Evolutionary conservation across 2,888 invertebrate species (phyloP).

Genomic region (Agrotis exclamationis): DNA sequence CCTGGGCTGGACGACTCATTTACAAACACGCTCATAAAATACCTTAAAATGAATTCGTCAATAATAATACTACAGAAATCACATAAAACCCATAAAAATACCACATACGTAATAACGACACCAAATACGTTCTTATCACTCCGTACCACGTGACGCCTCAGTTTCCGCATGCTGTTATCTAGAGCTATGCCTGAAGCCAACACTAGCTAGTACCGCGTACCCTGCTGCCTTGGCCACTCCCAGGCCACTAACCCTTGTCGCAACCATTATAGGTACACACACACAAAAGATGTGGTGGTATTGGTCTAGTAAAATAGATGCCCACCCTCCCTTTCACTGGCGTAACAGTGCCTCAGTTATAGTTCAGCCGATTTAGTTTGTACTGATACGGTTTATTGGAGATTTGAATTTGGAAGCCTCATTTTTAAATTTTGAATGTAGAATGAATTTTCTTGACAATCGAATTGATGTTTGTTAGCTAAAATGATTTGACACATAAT

Average conservation of each 20-base stretch:
- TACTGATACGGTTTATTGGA: conserved; percentile 42
- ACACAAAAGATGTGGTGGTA: conserved; percentile 68
- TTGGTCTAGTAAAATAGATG: conserved; percentile 86
- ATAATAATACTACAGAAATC: not conserved
- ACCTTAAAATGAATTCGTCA: no score
- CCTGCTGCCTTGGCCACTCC: conserved; percentile 84
- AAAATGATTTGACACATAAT: no score
- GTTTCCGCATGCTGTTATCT: conserved; percentile 63
- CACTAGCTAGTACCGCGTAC: conserved; percentile 73
- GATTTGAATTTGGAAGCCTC: not conserved
- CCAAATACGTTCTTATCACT: conserved; percentile 27
- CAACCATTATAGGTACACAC: conserved; percentile 72
- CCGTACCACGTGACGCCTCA: conserved; percentile 27
- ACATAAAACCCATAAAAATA: not conserved
- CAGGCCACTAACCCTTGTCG: conserved; percentile 86
- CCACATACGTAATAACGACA: not conserved
- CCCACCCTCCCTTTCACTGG: conserved; percentile 89
- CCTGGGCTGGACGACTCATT: no score
- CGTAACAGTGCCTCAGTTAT: conserved; percentile 81
- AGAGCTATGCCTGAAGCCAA: conserved; percentile 45
- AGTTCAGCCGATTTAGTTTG: conserved; percentile 70
- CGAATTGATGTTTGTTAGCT: no score
- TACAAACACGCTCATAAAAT: no score
- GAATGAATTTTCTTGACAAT: not conserved
- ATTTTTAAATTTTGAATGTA: not conserved